Evolutionary conservation across 2,113 vertebrate genomes (phyloP).

Genomic region (Lepidiolamprologus cunningtoni): DNA sequence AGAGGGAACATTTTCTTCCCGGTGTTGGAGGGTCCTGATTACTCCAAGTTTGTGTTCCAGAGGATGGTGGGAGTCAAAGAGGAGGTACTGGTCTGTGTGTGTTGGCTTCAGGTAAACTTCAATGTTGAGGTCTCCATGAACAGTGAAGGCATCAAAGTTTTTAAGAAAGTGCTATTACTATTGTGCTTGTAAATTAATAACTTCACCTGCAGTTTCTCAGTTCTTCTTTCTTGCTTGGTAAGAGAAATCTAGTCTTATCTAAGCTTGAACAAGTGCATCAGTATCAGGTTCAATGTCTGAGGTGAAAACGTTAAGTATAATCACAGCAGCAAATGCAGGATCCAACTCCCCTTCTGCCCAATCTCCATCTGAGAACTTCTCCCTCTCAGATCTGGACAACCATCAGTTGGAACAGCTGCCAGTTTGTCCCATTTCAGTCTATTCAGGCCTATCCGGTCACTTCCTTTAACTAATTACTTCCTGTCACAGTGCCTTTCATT

Average conservation of each 20-base stretch:
- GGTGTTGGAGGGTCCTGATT: background rate
- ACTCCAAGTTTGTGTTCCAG: background rate
- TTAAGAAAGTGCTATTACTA: background rate
- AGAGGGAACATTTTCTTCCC: background rate
- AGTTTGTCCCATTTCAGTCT: background rate
- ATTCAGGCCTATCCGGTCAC: background rate
- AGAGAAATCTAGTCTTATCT: background rate
- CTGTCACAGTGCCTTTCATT: background rate
- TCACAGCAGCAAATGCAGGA: background rate
- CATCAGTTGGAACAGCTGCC: background rate
- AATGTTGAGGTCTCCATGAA: background rate
- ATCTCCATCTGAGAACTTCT: background rate
- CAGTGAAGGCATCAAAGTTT: background rate
- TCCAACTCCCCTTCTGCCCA: accelerated
- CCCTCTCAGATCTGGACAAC: background rate
- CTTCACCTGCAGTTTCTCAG: background rate
- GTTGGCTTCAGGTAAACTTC: background rate
- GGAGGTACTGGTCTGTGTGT: background rate
- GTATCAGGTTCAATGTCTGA: background rate
- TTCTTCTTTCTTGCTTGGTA: background rate
- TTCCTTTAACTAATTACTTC: background rate
- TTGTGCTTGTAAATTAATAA: background rate
- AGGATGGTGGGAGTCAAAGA: background rate
- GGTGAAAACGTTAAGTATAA: background rate
- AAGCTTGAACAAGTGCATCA: background rate